Conservation (phyloP, 92 coral and sea anemone species). For the Porites rus region DNA sequence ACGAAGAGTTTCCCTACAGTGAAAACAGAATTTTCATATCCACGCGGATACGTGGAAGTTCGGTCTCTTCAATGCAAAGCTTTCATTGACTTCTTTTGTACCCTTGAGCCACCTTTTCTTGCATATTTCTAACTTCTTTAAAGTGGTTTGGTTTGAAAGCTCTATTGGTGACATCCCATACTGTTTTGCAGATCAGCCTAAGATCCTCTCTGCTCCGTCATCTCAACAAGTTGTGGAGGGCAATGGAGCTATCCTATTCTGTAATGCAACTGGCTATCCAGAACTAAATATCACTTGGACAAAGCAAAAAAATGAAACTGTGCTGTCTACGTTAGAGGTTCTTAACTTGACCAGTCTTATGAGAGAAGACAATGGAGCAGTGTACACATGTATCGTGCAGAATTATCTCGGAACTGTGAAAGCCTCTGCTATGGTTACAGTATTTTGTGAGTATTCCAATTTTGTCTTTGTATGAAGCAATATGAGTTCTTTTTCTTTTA, state of each 20-base stretch:
- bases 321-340: neutral
- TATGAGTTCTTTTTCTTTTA: no score
- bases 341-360: neutral
- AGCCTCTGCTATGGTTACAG: neutral
- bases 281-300: slow-evolving; percentile 23
- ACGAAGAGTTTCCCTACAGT: no score
- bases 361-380: neutral
- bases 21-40: no score
- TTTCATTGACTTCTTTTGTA: no score
- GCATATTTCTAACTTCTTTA: no score
- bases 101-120: no score
- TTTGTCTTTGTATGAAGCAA: no score
- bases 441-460: neutral
- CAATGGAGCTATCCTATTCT: neutral
- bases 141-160: no score
- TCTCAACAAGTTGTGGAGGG: slow-evolving; percentile 18
- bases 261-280: slow-evolving; percentile 37
- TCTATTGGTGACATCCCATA: no score
- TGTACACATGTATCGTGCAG: neutral
- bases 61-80: no score
- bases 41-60: no score
- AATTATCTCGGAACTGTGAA: neutral
- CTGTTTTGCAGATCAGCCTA: neutral
- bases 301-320: neutral
- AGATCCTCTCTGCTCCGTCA: neutral